phyloP scores from a whole-genome alignment of 2,888 invertebrate species.

The Clistopyga incitator region DNA sequence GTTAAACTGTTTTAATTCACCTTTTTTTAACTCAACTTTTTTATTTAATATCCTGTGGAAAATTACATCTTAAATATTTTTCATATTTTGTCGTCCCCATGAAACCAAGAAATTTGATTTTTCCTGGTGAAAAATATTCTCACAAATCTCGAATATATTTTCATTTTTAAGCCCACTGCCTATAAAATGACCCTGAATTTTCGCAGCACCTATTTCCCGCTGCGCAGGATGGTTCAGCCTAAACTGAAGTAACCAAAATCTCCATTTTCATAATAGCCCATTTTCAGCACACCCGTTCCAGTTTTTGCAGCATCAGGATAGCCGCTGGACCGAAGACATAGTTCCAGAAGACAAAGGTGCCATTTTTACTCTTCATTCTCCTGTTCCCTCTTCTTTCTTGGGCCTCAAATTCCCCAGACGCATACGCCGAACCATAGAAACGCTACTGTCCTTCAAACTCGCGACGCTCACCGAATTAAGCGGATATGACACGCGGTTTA shows the following conservation, averaged over 20 bases:
- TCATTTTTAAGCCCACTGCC: too few relatives aligned
- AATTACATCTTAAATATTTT: too few relatives aligned
- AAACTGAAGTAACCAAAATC: background rate
- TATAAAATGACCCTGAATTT: too few relatives aligned
- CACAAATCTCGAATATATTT: too few relatives aligned
- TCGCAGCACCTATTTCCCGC: too few relatives aligned
- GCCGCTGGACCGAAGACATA: background rate
- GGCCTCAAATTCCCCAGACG: background rate
- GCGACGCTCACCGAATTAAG: constrained; percentile 67
- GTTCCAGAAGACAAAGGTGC: background rate
- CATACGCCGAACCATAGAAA: constrained; percentile 19
- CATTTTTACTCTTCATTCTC: constrained; percentile 21
- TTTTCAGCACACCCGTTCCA: background rate
- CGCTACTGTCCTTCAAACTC: constrained; percentile 26
- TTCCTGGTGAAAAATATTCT: too few relatives aligned
- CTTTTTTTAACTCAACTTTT: too few relatives aligned
- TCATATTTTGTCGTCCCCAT: too few relatives aligned
- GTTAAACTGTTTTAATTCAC: too few relatives aligned
- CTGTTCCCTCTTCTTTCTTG: background rate
- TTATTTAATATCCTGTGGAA: too few relatives aligned
- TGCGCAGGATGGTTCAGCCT: background rate
- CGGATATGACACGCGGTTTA: constrained; percentile 76
- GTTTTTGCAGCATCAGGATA: background rate
- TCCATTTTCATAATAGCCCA: background rate
- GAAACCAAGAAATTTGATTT: too few relatives aligned